These are phyloP conservation scores for Gymnothorax reevesii DNA, from an alignment of 2,797 vertebrate species.

Conservation along the genomic window DNA sequence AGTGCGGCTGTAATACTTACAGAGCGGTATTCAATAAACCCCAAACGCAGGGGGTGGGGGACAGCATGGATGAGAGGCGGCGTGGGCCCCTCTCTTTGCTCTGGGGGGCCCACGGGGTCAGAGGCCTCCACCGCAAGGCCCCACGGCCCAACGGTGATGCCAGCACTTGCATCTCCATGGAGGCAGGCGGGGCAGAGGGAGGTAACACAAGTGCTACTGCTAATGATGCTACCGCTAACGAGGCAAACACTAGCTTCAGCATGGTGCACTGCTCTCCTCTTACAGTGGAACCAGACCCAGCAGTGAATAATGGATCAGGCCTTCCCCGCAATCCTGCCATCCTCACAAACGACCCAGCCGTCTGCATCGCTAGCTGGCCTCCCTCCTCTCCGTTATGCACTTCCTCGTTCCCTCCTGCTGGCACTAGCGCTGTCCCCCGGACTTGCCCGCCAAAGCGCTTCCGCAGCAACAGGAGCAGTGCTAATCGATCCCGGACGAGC, in stretches of 20 bases:
- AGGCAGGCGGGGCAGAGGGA: constrained; percentile 38
- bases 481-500: constrained; percentile 78
- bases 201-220: constrained; percentile 23
- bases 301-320: constrained; percentile 75
- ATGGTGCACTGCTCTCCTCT: constrained; percentile 73
- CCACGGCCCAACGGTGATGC: constrained; percentile 63
- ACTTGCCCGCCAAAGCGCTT: constrained; percentile 61
- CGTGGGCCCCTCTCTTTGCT: constrained; percentile 62
- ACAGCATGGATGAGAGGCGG: constrained; percentile 62
- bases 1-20: neutral
- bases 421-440: constrained; percentile 19
- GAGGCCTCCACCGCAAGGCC: constrained; percentile 57
- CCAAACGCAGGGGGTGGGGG: neutral
- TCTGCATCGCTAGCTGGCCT: constrained; percentile 58
- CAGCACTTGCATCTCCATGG: constrained; percentile 50
- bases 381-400: constrained; percentile 51
- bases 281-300: constrained; percentile 71
- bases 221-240: constrained; percentile 28
- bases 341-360: constrained; percentile 63
- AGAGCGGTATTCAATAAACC: neutral
- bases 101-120: constrained; percentile 58
- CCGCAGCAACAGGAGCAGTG: constrained; percentile 63
- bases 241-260: constrained; percentile 25
- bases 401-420: constrained; percentile 61
- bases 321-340: constrained; percentile 54